Percentiles rank a stretch among this genome's conserved stretches.
phyloP scores from a whole-genome alignment of 2,113 vertebrate species.

The Vanacampus margaritifer region DNA sequence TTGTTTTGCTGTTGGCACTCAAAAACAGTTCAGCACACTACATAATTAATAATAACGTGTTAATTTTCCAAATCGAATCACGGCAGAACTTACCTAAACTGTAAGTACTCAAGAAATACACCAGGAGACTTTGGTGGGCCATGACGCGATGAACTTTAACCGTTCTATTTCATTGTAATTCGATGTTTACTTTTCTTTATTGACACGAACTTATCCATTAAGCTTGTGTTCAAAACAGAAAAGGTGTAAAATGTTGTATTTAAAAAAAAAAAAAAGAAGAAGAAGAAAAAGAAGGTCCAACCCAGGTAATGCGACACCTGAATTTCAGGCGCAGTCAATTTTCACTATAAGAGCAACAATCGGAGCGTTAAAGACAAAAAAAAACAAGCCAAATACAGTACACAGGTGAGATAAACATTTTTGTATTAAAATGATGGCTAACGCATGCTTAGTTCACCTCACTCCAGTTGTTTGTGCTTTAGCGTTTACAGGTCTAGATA shows the following conservation, averaged over 20 bases:
- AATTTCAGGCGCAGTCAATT: background rate
- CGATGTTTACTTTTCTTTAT: background rate
- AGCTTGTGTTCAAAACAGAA: background rate
- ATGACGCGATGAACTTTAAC: conserved; percentile 18
- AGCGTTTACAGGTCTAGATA: background rate
- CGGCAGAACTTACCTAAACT: conserved; percentile 18
- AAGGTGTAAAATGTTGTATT: background rate
- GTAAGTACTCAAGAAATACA: fast-evolving
- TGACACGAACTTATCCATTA: background rate
- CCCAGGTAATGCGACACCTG: conserved; percentile 6
- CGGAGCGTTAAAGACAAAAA: too few species aligned
- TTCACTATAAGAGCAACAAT: background rate
- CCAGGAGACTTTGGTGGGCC: background rate
- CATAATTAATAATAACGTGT: background rate
- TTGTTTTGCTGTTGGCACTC: background rate
- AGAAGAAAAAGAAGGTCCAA: too few species aligned
- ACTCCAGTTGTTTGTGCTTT: background rate
- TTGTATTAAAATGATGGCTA: too few species aligned
- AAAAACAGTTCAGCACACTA: background rate
- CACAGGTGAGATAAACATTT: background rate
- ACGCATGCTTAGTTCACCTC: background rate
- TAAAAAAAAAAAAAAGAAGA: background rate
- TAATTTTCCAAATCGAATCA: background rate
- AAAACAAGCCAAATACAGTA: background rate
- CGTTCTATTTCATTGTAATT: background rate